Evolutionary conservation across 2,888 invertebrate genomes (phyloP).

Genomic region (Noctua fimbriata): DNA sequence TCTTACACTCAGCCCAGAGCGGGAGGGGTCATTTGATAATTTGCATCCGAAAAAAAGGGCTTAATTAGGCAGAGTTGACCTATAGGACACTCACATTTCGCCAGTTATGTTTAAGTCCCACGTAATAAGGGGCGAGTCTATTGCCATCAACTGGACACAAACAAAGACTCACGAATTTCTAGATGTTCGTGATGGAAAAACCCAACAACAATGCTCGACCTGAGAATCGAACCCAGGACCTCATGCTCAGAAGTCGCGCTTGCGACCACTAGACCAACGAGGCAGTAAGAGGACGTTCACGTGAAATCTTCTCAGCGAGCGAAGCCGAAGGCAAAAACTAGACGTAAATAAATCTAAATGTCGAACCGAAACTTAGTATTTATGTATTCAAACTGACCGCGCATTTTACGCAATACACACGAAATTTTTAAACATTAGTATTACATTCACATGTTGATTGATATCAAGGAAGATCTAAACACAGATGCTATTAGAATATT

Average conservation of each 20-base stretch:
- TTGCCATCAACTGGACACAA: neutral
- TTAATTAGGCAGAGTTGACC: too few species aligned
- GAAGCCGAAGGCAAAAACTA: neutral
- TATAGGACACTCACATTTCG: neutral
- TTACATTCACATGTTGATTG: slow-evolving; percentile 58
- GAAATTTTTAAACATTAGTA: slow-evolving; percentile 49
- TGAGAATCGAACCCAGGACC: neutral
- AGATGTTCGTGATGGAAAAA: neutral
- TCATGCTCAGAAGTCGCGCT: too few species aligned
- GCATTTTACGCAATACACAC: slow-evolving; percentile 35
- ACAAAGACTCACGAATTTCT: neutral
- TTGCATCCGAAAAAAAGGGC: too few species aligned
- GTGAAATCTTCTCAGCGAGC: too few species aligned
- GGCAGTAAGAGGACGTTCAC: too few species aligned
- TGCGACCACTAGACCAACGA: too few species aligned
- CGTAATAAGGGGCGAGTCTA: too few species aligned
- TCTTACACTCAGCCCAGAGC: too few species aligned
- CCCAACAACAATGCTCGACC: neutral
- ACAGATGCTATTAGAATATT: slow-evolving; percentile 47
- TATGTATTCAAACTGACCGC: slow-evolving; percentile 21
- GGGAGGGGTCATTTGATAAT: too few species aligned
- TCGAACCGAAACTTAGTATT: neutral
- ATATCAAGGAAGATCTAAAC: slow-evolving; percentile 57
- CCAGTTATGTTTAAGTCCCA: neutral
- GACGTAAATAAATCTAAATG: neutral